Base-by-base conservation (phyloP, 2,113 vertebrate species). In the Plectropomus leopardus region DNA sequence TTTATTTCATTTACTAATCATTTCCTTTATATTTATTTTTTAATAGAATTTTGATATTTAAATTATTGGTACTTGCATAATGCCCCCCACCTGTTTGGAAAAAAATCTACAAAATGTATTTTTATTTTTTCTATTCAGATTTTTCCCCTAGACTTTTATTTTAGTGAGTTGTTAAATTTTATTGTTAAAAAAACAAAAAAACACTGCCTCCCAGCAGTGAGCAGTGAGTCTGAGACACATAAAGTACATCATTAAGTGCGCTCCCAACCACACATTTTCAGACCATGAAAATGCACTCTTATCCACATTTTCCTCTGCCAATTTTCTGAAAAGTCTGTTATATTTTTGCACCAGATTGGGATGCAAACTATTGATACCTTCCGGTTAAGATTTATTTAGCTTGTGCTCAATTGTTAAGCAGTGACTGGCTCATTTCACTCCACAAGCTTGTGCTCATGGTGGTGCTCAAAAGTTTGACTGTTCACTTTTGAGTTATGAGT, bases 401-500 rank as follows among this genome's bases (percentile, higher is more conserved):
- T 67, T 14, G 3, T 23, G 42, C 45, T 36, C 47, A 40, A 36
- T 26, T 73, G 58, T 69, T 82, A 60, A 51, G 75, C 58, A 60
- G 54, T 6, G 28, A 71, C 65, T 44, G 45, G 76, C 71, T 84
- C 55, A 23, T 79, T 85, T 76, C 32, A 17, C 53, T 61, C 68
- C 24, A 40, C 64, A n/a, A 69, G 65, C 69, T 77, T 79, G 76
- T 63, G 85, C 78, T 82, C 68, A 28, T 55, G 54, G 72, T 67
- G 47, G 45, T 83, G 73, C 86, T 89, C 68, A 71, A 74, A 36
- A 72, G 75, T 86, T 89, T 48, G 57, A 85, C 42, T 72, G 42
- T 78, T 91, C 82, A 67, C 78, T 85, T 87, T 72, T 80, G 89
- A 90, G 76, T 92, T 79, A 67, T 55, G 87, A 80, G 71, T 70